A percentile compares a stretch with the other conserved stretches of the same genome.
These are phyloP conservation scores for Elmis aenea DNA, from an alignment of 2,888 invertebrate genomes.

Conservation along the genomic window DNA sequence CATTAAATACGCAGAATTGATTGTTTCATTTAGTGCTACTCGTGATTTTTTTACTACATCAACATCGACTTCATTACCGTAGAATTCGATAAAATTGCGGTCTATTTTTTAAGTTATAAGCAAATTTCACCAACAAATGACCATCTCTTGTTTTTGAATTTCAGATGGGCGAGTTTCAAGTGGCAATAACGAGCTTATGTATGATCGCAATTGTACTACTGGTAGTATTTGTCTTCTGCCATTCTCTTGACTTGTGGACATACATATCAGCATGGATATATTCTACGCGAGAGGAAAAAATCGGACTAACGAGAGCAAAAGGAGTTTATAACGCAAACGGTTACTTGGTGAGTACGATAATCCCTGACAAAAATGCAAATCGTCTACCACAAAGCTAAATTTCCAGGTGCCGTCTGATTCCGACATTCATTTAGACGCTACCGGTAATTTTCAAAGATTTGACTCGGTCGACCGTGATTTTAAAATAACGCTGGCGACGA, in stretches of 20 bases:
- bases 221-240: slow-evolving; percentile 45
- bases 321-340: slow-evolving; percentile 62
- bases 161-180: slow-evolving; percentile 45
- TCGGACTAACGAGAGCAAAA: slow-evolving; percentile 49
- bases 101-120: no score
- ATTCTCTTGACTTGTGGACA: slow-evolving; percentile 46
- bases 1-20: no score
- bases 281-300: slow-evolving; percentile 53
- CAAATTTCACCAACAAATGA: no score
- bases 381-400: not conserved
- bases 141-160: no score
- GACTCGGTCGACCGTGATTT: slow-evolving; percentile 58
- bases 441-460: slow-evolving; percentile 62
- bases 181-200: slow-evolving; percentile 40
- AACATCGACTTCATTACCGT: no score
- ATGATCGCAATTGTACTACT: slow-evolving; percentile 43
- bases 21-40: no score
- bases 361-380: not conserved
- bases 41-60: no score
- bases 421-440: slow-evolving; percentile 56
- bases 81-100: no score
- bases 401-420: slow-evolving; percentile 60
- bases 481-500: slow-evolving; percentile 47
- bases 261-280: slow-evolving; percentile 50
- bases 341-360: slow-evolving; percentile 52